These are phyloP conservation scores for Euura lappo DNA, from an alignment of 1,140 invertebrate species.

Conservation along the genomic window DNA sequence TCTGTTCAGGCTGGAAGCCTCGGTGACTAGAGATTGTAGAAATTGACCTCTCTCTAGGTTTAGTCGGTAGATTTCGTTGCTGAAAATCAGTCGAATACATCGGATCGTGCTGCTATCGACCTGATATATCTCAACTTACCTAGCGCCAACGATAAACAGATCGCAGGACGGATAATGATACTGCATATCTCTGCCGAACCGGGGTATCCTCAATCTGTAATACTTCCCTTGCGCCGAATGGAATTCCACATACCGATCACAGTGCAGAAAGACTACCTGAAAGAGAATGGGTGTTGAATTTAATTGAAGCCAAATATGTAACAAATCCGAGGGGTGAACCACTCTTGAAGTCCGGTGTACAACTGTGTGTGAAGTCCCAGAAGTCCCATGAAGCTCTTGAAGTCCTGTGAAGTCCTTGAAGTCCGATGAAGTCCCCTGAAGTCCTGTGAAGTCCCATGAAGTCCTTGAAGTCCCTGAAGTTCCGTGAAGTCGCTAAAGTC, in stretches of 20 bases:
- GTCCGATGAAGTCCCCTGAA: too few relatives aligned
- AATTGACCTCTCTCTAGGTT: conserved; percentile 97
- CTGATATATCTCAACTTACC: conserved; percentile 44
- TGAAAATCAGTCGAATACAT: conserved; percentile 50
- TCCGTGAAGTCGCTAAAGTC: too few relatives aligned
- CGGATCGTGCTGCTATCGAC: background rate
- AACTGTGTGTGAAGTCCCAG: too few relatives aligned
- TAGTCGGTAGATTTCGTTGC: conserved; percentile 89
- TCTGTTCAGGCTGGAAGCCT: conserved; percentile 81
- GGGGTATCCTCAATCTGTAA: conserved; percentile 90
- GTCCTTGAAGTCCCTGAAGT: too few relatives aligned
- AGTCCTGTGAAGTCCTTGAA: too few relatives aligned
- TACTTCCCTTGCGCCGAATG: conserved; percentile 93
- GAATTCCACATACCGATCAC: conserved; percentile 92
- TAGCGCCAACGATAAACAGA: conserved; percentile 88
- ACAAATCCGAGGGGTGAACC: too few relatives aligned
- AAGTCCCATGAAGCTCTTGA: too few relatives aligned
- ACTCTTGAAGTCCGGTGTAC: too few relatives aligned
- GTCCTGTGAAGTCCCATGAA: too few relatives aligned
- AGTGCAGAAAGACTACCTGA: conserved; percentile 81
- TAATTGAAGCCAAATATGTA: too few relatives aligned
- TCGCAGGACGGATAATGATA: conserved; percentile 93
- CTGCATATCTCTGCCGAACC: conserved; percentile 93
- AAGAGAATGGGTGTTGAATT: conserved; percentile 36
- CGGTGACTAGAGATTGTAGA: conserved; percentile 80